Percentiles rank a stretch among this genome's conserved stretches.
Evolutionary conservation across 2,888 invertebrate genomes (phyloP).

Genomic region (Heliconius ismenius): DNA sequence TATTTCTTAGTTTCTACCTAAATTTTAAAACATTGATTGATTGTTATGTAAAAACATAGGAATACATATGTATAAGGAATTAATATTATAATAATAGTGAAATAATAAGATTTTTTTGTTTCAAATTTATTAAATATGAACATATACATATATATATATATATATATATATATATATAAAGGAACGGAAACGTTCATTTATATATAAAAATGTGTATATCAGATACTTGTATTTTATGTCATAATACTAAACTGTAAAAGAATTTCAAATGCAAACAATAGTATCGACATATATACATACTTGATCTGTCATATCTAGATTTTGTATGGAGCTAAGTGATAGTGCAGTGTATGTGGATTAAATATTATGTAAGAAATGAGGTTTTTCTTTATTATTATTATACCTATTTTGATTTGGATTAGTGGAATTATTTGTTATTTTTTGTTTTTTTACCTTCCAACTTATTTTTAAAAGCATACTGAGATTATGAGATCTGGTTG

Average conservation of each 20-base stretch:
- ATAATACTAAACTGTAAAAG: not conserved
- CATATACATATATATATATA: too few relatives aligned
- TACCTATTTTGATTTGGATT: not conserved
- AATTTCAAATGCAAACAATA: not conserved
- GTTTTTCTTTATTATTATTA: constrained; percentile 9
- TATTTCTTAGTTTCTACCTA: too few relatives aligned
- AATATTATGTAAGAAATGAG: constrained; percentile 29
- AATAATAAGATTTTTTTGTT: not conserved
- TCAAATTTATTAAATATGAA: too few relatives aligned
- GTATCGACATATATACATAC: not conserved
- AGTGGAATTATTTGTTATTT: too few relatives aligned
- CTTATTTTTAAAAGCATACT: too few relatives aligned
- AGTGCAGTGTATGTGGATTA: constrained; percentile 34
- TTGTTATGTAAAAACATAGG: too few relatives aligned
- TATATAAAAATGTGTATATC: too few relatives aligned
- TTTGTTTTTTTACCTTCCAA: too few relatives aligned
- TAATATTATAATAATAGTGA: not conserved
- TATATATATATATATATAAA: too few relatives aligned
- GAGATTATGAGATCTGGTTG: too few relatives aligned
- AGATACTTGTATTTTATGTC: not conserved
- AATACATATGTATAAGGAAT: not conserved
- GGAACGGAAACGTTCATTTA: too few relatives aligned
- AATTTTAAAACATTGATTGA: not conserved
- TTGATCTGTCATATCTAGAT: not conserved
- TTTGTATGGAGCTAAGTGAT: constrained; percentile 24